These are phyloP conservation scores for Glaucopsyche alexis DNA, from an alignment of 2,888 invertebrate species.

Conservation along the genomic window DNA sequence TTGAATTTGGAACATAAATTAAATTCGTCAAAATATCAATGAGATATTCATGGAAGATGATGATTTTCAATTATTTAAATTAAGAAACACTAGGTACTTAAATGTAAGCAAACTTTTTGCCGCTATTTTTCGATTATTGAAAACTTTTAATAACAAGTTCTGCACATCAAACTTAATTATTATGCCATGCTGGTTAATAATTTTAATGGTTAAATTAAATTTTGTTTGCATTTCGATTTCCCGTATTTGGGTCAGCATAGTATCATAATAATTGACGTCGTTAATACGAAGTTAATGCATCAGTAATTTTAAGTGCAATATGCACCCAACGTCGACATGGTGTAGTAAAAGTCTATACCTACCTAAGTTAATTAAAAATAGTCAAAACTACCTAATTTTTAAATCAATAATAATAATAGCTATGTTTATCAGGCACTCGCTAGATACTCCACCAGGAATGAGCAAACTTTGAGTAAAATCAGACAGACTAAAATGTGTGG, in stretches of 20 bases:
- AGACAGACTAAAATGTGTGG: no score
- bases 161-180: background rate
- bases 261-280: constrained; percentile 8
- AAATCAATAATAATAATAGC: no score
- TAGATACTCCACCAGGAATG: no score
- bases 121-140: background rate
- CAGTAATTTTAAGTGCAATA: constrained; percentile 17
- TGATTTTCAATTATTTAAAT: no score
- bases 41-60: no score
- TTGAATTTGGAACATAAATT: background rate
- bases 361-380: background rate
- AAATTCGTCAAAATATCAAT: no score
- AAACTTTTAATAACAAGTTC: background rate
- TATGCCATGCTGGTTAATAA: background rate
- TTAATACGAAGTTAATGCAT: constrained; percentile 6
- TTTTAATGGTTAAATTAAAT: constrained; percentile 8
- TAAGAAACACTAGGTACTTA: no score
- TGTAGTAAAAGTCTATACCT: background rate
- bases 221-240: constrained; percentile 13
- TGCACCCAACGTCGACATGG: background rate
- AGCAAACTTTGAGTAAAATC: no score
- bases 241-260: constrained; percentile 12
- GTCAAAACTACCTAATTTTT: background rate
- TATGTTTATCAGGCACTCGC: no score
- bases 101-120: no score